Evolutionary conservation across 2,797 vertebrate genomes (phyloP).

Genomic region (Malurus leucopterus): DNA sequence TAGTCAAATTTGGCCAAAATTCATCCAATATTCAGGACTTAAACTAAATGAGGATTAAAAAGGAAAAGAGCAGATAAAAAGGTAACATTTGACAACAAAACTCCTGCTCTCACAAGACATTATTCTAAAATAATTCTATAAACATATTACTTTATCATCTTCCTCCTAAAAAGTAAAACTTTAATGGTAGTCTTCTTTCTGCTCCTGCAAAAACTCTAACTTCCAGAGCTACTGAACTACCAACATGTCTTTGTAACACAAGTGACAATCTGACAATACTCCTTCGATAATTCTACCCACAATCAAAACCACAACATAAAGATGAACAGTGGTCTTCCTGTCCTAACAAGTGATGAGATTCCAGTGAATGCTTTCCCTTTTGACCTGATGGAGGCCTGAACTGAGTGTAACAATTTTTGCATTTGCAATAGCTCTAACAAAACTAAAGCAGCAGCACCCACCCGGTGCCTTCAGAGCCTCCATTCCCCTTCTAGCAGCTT

Average conservation of each 20-base stretch:
- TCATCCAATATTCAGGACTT: background rate
- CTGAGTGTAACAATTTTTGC: background rate
- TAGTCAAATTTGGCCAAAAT: background rate
- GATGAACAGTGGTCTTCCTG: background rate
- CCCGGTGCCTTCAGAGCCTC: background rate
- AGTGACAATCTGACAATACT: background rate
- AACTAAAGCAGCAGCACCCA: background rate
- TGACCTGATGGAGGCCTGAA: background rate
- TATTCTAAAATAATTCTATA: background rate
- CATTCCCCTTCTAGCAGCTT: background rate
- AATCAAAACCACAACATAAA: background rate
- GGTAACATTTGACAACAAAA: background rate
- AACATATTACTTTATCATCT: background rate
- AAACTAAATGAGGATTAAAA: background rate
- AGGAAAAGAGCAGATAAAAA: background rate
- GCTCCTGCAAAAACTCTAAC: background rate
- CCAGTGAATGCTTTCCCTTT: background rate
- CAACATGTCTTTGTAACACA: background rate
- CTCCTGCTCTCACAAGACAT: background rate
- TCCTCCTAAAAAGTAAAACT: background rate
- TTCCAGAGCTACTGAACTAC: background rate
- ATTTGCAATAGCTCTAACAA: background rate
- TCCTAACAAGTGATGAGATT: background rate
- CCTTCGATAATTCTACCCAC: background rate
- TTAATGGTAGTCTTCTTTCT: background rate